phyloP scores from a whole-genome alignment of 2,888 invertebrate genomes.

The Lamellibrachia satsuma region DNA sequence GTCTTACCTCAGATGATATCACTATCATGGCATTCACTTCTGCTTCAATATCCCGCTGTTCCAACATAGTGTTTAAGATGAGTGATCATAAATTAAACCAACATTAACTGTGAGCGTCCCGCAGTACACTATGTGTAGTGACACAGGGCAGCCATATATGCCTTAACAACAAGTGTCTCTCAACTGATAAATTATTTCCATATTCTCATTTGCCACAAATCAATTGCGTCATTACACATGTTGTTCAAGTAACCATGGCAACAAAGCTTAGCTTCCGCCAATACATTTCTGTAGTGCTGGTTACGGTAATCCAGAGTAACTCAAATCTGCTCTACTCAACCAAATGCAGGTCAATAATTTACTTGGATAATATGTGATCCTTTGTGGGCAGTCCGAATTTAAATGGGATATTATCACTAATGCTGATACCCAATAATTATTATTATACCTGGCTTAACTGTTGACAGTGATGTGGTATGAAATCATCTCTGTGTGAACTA shows the following conservation, averaged over 20 bases:
- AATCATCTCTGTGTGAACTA: neutral
- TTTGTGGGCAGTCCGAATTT: neutral
- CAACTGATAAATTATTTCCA: neutral
- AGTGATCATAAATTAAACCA: too few relatives aligned
- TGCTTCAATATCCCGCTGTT: too few relatives aligned
- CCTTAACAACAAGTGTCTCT: neutral
- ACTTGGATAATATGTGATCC: neutral
- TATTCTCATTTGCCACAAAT: conserved; percentile 13
- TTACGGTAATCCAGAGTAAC: neutral
- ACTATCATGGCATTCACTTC: too few relatives aligned
- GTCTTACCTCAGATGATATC: too few relatives aligned
- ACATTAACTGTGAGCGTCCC: too few relatives aligned
- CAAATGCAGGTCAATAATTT: neutral
- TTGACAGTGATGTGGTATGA: neutral
- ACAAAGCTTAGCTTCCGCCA: neutral
- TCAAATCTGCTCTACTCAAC: neutral
- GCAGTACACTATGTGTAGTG: too few relatives aligned
- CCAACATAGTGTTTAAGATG: too few relatives aligned
- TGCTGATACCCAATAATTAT: neutral
- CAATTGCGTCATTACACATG: conserved; percentile 17
- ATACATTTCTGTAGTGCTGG: neutral
- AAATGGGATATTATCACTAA: neutral
- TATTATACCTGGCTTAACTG: neutral
- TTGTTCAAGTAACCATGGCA: conserved; percentile 1
- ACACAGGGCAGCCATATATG: neutral